A percentile compares a stretch with the other conserved stretches of the same genome.
These are phyloP conservation scores for Mobula hypostoma DNA, from an alignment of 2,113 vertebrate genomes.

Conservation along the genomic window DNA sequence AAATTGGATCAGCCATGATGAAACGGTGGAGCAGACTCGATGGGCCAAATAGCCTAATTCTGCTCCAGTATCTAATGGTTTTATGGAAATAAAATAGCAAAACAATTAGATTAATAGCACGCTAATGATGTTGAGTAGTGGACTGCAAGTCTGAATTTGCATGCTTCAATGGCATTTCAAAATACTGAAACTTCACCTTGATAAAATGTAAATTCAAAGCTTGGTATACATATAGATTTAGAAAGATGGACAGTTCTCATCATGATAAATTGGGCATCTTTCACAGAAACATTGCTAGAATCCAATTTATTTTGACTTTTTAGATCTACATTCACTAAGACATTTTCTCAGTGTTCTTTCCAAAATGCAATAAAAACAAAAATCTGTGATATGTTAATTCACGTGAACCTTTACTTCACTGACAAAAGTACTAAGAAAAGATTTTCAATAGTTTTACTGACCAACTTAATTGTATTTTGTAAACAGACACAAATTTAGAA, in stretches of 20 bases:
- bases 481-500: too few relatives aligned
- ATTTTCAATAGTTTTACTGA: too few relatives aligned
- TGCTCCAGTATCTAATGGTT: too few relatives aligned
- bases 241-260: background rate
- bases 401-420: too few relatives aligned
- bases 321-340: background rate
- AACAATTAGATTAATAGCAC: background rate
- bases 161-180: background rate
- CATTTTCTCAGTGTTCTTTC: background rate
- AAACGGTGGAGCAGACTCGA: too few relatives aligned
- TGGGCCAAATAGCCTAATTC: too few relatives aligned
- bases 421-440: too few relatives aligned
- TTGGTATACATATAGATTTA: background rate
- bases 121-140: background rate
- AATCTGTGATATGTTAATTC: too few relatives aligned
- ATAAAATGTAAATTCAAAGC: background rate
- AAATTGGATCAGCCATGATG: too few relatives aligned
- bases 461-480: too few relatives aligned
- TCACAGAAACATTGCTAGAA: background rate
- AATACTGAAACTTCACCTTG: background rate
- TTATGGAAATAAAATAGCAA: background rate
- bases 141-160: background rate
- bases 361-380: too few relatives aligned
- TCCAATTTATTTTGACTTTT: background rate
- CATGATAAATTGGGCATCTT: background rate